phyloP scores from a whole-genome alignment of 2,113 vertebrate genomes.

The Phalacrocorax pelagicus region DNA sequence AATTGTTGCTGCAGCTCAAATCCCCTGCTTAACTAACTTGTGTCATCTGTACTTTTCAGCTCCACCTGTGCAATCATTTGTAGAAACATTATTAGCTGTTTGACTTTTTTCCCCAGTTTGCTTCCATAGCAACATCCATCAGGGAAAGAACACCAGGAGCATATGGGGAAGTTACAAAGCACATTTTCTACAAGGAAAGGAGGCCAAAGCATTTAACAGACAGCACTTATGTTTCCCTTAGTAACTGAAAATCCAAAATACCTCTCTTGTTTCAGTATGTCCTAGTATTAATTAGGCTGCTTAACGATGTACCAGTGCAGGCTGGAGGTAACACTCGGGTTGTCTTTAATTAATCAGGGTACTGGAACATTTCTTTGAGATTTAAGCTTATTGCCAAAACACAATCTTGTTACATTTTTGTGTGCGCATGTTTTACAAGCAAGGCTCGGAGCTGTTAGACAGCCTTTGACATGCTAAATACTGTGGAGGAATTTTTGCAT shows the following conservation, averaged over 20 bases:
- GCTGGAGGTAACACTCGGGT: conserved; percentile 29
- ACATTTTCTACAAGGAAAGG: conserved; percentile 59
- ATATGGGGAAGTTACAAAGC: conserved; percentile 60
- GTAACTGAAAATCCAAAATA: conserved; percentile 56
- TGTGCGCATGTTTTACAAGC: background rate
- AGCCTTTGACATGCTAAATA: conserved; percentile 60
- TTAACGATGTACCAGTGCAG: conserved; percentile 39
- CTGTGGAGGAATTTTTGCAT: background rate
- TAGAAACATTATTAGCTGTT: conserved; percentile 63
- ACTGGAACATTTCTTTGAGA: conserved; percentile 45
- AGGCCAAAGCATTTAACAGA: conserved; percentile 59
- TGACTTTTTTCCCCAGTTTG: conserved; percentile 38
- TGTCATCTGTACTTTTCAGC: conserved; percentile 55
- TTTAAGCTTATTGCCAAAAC: conserved; percentile 53
- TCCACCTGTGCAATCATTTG: conserved; percentile 63
- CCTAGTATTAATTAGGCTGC: conserved; percentile 59
- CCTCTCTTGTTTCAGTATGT: conserved; percentile 42
- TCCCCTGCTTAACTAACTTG: conserved; percentile 26
- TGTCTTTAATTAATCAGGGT: conserved; percentile 64
- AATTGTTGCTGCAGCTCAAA: background rate
- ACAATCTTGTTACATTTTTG: conserved; percentile 6
- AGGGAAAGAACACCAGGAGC: conserved; percentile 55
- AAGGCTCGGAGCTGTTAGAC: background rate
- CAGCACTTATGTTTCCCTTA: conserved; percentile 52
- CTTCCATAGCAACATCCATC: conserved; percentile 73